Conservation (phyloP, 2,113 vertebrate species). For the Lanius ludovicianus region DNA sequence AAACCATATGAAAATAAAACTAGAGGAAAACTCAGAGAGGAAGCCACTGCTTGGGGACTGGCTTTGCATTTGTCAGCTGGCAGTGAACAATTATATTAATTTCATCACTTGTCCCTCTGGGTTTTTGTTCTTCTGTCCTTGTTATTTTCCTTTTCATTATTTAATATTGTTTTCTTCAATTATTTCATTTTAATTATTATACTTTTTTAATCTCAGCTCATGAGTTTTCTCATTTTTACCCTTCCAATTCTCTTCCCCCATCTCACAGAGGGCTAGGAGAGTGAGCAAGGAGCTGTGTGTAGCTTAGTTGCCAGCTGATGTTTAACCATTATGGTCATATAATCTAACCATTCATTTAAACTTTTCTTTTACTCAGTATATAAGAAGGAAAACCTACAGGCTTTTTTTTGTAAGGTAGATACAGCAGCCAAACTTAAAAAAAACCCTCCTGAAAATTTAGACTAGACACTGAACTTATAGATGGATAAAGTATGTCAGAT, state of each 20-base stretch:
- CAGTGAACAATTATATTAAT: neutral
- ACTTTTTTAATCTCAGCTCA: neutral
- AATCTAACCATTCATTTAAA: neutral
- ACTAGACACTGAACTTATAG: neutral
- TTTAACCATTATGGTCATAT: neutral
- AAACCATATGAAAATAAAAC: neutral
- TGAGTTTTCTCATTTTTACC: neutral
- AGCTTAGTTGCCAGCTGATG: neutral
- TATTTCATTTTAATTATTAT: neutral
- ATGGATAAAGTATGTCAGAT: neutral
- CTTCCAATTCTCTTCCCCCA: neutral
- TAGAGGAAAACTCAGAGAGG: neutral
- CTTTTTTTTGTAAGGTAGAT: neutral
- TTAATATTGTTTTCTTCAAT: neutral
- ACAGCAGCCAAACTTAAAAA: neutral
- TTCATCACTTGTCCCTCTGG: neutral
- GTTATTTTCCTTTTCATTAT: neutral
- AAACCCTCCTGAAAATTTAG: neutral
- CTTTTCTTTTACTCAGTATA: neutral
- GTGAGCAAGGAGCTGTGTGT: neutral
- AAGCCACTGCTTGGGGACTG: rapidly evolving
- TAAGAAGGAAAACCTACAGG: neutral
- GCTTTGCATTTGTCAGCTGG: neutral
- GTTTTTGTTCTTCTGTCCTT: neutral
- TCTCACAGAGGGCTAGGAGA: neutral